Evolutionary conservation across 2,797 vertebrate species (phyloP).

Genomic region (Tenualosa ilisha): DNA sequence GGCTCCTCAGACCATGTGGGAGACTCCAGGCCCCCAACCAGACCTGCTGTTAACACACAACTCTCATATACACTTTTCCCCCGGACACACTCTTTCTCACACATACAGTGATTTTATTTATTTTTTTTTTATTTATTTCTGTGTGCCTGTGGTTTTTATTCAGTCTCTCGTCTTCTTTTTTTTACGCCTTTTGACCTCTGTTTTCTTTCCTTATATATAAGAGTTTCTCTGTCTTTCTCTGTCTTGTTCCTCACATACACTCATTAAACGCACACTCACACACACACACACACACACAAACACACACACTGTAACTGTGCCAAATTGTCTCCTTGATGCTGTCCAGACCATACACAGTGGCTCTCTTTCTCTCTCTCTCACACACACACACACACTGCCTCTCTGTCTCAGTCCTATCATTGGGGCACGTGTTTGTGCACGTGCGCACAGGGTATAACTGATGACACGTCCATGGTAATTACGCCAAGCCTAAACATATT

Average conservation of each 20-base stretch:
- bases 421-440: not conserved
- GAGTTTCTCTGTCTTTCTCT: not conserved
- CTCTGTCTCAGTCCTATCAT: not conserved
- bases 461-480: conserved; percentile 36
- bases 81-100: not conserved
- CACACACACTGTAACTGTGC: not conserved
- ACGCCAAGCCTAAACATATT: conserved; percentile 51
- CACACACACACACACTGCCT: not conserved
- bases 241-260: not conserved
- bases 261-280: not conserved
- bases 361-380: not conserved
- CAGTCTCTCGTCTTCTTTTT: not conserved
- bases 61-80: not conserved
- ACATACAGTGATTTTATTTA: not conserved
- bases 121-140: not conserved
- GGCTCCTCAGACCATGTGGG: conserved; percentile 59
- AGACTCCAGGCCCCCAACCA: conserved; percentile 40
- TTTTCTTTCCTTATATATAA: not conserved
- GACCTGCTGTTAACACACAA: not conserved
- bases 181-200: not conserved
- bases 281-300: not conserved
- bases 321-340: not conserved
- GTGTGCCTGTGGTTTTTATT: not conserved
- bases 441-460: conserved; percentile 17
- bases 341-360: not conserved